Conservation (phyloP, 1,140 invertebrate species). For the Diabrotica virgifera region DNA sequence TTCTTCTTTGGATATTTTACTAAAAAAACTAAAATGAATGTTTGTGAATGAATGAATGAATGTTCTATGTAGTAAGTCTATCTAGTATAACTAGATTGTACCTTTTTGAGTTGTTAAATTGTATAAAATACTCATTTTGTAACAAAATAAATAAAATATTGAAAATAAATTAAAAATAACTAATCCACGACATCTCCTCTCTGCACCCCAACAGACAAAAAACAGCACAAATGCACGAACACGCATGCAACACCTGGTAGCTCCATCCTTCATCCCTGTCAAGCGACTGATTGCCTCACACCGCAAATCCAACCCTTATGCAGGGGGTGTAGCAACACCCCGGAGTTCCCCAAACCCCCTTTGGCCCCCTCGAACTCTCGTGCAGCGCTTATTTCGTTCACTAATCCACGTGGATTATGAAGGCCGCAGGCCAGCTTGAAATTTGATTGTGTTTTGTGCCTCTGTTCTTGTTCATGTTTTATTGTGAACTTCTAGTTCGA, state of each 20-base stretch:
- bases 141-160: too few relatives aligned
- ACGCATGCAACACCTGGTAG: conserved; percentile 39
- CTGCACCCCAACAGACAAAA: not conserved
- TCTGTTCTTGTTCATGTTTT: conserved; percentile 18
- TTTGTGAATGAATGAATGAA: too few relatives aligned
- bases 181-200: conserved; percentile 19
- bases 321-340: conserved; percentile 8
- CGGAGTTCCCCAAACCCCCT: not conserved
- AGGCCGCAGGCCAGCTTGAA: conserved; percentile 20
- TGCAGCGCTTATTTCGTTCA: conserved; percentile 23
- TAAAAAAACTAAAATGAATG: too few relatives aligned
- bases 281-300: conserved; percentile 36
- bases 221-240: conserved; percentile 14
- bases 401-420: conserved; percentile 25
- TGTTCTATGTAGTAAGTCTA: too few relatives aligned
- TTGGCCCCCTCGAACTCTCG: conserved; percentile 10
- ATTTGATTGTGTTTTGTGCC: conserved; percentile 23
- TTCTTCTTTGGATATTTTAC: too few relatives aligned
- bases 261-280: conserved; percentile 36
- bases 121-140: too few relatives aligned
- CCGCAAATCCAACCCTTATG: conserved; percentile 36
- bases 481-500: conserved; percentile 17
- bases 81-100: too few relatives aligned
- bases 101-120: too few relatives aligned
- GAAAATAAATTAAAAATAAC: too few relatives aligned